Conservation (phyloP, 2,113 vertebrate species). For the Corvus hawaiiensis region DNA sequence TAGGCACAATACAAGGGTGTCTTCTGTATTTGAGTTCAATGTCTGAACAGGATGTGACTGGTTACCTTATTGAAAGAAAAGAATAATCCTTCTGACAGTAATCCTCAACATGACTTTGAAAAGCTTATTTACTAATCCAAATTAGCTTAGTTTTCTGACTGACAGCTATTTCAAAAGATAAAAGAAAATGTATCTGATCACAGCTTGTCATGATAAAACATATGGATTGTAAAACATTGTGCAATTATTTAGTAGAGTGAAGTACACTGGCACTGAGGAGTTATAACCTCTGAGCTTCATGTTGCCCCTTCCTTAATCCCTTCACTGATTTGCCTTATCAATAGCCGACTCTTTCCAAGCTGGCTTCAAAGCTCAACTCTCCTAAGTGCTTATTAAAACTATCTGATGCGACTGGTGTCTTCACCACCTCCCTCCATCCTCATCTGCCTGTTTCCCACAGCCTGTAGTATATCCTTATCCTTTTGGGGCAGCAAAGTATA, state of each 20-base stretch:
- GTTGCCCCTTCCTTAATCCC: not conserved
- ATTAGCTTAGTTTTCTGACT: conserved; percentile 15
- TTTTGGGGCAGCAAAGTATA: not conserved
- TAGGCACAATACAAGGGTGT: not conserved
- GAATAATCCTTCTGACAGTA: not conserved
- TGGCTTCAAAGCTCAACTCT: not conserved
- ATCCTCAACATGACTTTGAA: not conserved
- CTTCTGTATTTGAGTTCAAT: not conserved
- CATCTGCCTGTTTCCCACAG: not conserved
- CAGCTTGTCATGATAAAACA: not conserved
- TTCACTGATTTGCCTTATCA: not conserved
- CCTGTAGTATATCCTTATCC: not conserved
- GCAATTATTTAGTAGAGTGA: not conserved
- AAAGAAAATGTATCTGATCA: not conserved
- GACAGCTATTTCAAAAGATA: not conserved
- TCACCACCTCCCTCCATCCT: not conserved
- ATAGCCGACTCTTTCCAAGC: not conserved
- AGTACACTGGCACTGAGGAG: not conserved
- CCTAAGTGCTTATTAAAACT: not conserved
- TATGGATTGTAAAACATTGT: not conserved
- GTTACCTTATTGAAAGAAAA: not conserved
- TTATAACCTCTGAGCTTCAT: not conserved
- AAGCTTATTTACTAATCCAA: not conserved
- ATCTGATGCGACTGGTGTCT: not conserved
- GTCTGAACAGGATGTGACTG: not conserved